These are phyloP conservation scores for Alligator sinensis DNA, from an alignment of 2,113 vertebrate genomes.

Conservation along the genomic window DNA sequence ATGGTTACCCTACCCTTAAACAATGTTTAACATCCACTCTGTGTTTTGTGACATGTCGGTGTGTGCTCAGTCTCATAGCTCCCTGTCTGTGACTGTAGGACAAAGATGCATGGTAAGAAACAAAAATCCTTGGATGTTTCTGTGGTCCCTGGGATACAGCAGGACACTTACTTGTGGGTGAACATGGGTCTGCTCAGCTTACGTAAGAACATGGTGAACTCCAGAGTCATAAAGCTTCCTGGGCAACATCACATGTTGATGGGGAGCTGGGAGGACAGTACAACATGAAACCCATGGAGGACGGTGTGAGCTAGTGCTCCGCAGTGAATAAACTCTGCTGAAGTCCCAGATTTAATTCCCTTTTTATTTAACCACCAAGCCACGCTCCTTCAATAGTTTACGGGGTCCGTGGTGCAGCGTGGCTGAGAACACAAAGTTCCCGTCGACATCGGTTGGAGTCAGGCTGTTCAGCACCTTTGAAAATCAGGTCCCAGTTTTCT, in stretches of 20 bases:
- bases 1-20: neutral
- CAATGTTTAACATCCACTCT: neutral
- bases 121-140: neutral
- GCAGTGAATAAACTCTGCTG: fast-evolving
- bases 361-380: neutral
- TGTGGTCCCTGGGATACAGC: neutral
- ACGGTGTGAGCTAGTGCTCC: fast-evolving
- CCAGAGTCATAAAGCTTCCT: neutral
- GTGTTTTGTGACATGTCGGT: neutral
- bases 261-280: neutral
- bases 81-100: neutral
- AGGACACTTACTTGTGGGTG: no score
- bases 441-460: neutral
- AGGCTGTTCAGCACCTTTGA: neutral
- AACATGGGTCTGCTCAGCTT: neutral
- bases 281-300: fast-evolving
- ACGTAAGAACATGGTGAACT: neutral
- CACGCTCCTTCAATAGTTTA: fast-evolving
- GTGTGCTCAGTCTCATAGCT: neutral
- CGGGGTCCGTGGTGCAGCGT: neutral
- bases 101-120: neutral
- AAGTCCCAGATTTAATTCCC: neutral
- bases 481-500: neutral
- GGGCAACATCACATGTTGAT: fast-evolving
- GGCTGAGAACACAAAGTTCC: neutral